Base-by-base conservation (phyloP, 2,797 vertebrate genomes). In the Sitta carolinensis region DNA sequence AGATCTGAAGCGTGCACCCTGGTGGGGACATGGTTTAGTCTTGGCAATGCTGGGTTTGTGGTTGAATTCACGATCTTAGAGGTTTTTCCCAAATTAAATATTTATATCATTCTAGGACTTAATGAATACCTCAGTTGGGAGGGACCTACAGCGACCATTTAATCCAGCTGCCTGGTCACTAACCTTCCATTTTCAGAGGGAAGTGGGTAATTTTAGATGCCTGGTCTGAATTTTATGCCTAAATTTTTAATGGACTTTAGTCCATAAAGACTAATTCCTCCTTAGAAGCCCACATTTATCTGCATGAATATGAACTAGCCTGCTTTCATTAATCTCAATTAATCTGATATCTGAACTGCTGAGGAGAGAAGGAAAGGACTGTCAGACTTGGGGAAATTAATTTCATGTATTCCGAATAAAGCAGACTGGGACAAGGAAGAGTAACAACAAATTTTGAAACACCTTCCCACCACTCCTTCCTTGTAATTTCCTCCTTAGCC, bases 91-190 rank as follows among this genome's bases (percentile, higher is more conserved):
- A 38, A 11, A 16, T 12, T 16, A 20, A 78, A 64, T 51, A 34
- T 72, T 72, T 20, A 13, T 34, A 23, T 16, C 1, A 30, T 32
- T 57, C 25, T 23, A 12, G 23, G 11, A 22, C 36, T 61, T 42
- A 59, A 30, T 40, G 25, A 74, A 9, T 3, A 10, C 3, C 29
- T 86, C 36, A 16, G 8, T 1, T 64, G 21, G 16, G 73, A 79
- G 19, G 5, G 26, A 40, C 20, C 11, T 26, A n/a, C 25, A 55
- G 26, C 0, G 0, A 36, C 19, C 12, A 26, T 59, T 25, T 8
- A 54, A 21, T 52, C 5, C 34, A 68, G 26, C 17, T 72, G 8
- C 7, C 42, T 75, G 16, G 26, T 10, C 9, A 11, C 9, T 40
- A 9, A 42, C 11, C 21, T 58, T 59, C n/a, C 11, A 30, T 66